phyloP scores from a whole-genome alignment of 2,888 invertebrate genomes.

The Lepidochitona cinerea region DNA sequence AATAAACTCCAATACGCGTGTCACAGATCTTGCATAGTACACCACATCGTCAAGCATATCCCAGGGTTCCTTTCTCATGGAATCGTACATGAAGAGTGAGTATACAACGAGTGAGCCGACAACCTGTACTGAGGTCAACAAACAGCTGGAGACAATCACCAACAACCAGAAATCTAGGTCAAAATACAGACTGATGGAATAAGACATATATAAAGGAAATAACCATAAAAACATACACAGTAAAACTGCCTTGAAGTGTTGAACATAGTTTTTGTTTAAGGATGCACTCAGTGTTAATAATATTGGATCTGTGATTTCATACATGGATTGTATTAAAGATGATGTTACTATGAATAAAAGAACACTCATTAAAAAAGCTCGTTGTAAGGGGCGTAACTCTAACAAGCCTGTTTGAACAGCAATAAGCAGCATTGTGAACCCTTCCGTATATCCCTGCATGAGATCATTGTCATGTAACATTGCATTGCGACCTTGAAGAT shows the following conservation, averaged over 20 bases:
- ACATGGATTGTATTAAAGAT: constrained; percentile 74
- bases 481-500: constrained; percentile 68
- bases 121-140: constrained; percentile 73
- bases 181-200: constrained; percentile 71
- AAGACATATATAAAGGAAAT: constrained; percentile 72
- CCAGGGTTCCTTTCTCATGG: constrained; percentile 69
- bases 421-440: constrained; percentile 74
- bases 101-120: constrained; percentile 73
- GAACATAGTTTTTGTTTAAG: constrained; percentile 62
- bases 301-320: constrained; percentile 74
- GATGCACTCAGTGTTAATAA: constrained; percentile 73
- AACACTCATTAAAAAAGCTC: constrained; percentile 73
- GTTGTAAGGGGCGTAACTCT: constrained; percentile 72
- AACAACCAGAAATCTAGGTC: constrained; percentile 73
- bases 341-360: constrained; percentile 75
- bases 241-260: constrained; percentile 70
- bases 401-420: constrained; percentile 74
- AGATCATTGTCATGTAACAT: constrained; percentile 63
- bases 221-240: constrained; percentile 70
- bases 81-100: constrained; percentile 72
- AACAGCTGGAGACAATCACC: constrained; percentile 73
- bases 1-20: constrained; percentile 73
- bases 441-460: constrained; percentile 73
- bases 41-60: constrained; percentile 74
- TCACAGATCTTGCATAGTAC: constrained; percentile 72